Evolutionary conservation across 2,797 vertebrate genomes (phyloP).

Genomic region (Lerista edwardsae): DNA sequence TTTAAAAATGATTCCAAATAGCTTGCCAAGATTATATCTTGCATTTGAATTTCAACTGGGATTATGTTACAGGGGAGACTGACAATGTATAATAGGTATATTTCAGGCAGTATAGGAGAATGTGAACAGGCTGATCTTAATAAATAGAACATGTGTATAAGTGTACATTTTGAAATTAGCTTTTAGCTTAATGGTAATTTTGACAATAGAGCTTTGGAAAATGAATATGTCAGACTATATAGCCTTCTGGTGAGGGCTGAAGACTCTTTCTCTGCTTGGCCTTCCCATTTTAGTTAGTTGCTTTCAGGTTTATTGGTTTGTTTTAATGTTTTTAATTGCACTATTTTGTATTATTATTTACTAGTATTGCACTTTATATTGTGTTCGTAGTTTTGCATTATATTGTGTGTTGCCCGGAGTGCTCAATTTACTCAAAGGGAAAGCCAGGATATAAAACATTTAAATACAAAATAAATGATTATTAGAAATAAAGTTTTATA

Average conservation of each 20-base stretch:
- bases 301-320: too few relatives aligned
- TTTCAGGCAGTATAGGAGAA: constrained; percentile 61
- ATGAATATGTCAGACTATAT: neutral
- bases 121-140: constrained; percentile 52
- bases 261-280: too few relatives aligned
- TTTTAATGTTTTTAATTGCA: too few relatives aligned
- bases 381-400: too few relatives aligned
- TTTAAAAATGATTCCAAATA: constrained; percentile 75
- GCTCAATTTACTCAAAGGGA: too few relatives aligned
- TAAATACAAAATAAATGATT: neutral
- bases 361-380: too few relatives aligned
- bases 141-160: constrained; percentile 42
- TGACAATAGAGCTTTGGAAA: constrained; percentile 30
- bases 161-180: constrained; percentile 13
- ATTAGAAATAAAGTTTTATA: constrained; percentile 33
- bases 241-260: neutral
- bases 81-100: constrained; percentile 69
- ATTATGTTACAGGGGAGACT: constrained; percentile 66
- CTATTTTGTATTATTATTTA: too few relatives aligned
- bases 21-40: constrained; percentile 78
- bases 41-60: constrained; percentile 70
- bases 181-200: constrained; percentile 37
- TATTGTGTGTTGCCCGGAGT: too few relatives aligned
- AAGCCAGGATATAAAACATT: too few relatives aligned
- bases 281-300: too few relatives aligned